Evolutionary conservation across 2,113 vertebrate species (phyloP), one percentile per base, ranked within the genome.

Genomic region (Peromyscus californicus): DNA sequence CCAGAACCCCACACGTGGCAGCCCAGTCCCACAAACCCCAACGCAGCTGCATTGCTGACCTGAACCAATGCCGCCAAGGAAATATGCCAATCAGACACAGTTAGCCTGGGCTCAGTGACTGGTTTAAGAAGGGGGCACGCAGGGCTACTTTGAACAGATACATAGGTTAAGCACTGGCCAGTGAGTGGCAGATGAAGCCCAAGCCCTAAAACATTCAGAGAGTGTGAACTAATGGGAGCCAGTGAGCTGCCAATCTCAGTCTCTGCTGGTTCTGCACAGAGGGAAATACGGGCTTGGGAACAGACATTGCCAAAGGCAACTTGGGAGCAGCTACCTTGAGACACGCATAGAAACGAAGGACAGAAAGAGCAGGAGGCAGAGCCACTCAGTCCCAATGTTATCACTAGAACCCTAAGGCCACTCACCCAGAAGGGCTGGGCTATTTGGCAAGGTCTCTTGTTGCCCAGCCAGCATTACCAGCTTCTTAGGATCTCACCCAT

Each of bases 121-220:
- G 13, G 2, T 11, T 63, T 0, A 54, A 75, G 17, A 31, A 15
- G 0, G 11, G 21, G 45, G 33, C 1, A 0, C 0, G 10, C 15
- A 17, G 57, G 82, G 39, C 76, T 45, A 10, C 72, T 36, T 0
- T 39, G 7, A 19, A 42, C 72, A 65, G 88, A 0, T 15, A 8
- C 3, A 2, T 2, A 42, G 70, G 82, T 5, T 0, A 11, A 29
- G 59, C 16, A 31, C 48, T 29, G 22, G 24, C 45, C 36, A 5
- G 33, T 11, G 16, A 33, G 54, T 31, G 70, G 78, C 78, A 42
- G 22, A 6, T 63, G 54, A 86, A 33, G 33, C 2, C 59, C 82
- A 33, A 70, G 2, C 26, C 61, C 39, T 5, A 12, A 0, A 39
- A 51, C 29, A 6, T 12, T 48, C 17, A 51, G 39, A 31, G 13